These are phyloP conservation scores for Pollachius pollachius DNA, from an alignment of 2,113 vertebrate genomes.

Conservation along the genomic window DNA sequence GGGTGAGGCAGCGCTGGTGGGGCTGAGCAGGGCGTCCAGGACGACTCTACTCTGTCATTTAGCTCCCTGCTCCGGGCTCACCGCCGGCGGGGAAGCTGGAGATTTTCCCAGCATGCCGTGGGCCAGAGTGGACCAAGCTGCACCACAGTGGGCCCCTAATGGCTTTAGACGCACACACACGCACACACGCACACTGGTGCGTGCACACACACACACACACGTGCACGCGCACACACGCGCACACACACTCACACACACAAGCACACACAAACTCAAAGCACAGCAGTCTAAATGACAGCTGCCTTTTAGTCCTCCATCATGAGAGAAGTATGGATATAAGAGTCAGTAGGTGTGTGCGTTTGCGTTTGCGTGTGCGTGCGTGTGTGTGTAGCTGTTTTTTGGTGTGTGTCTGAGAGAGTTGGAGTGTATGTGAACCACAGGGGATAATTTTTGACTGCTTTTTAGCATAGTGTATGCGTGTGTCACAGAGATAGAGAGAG, in stretches of 20 bases:
- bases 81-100: not conserved
- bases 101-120: slow-evolving; percentile 13
- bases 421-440: not conserved
- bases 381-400: not conserved
- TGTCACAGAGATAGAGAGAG: not conserved
- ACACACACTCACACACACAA: not conserved
- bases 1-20: not conserved
- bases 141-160: slow-evolving; percentile 5
- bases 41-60: slow-evolving; percentile 3
- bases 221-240: not conserved
- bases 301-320: not conserved
- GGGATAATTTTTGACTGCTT: not conserved
- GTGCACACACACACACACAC: slow-evolving; percentile 1
- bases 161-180: slow-evolving; percentile 1
- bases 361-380: slow-evolving; percentile 1
- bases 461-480: not conserved
- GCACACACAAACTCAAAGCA: slow-evolving; percentile 1
- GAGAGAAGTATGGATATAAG: not conserved
- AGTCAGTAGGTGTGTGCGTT: not conserved
- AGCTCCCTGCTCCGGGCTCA: not conserved
- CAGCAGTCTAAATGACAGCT: slow-evolving; percentile 6
- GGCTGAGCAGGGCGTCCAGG: not conserved
- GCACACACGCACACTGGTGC: not conserved
- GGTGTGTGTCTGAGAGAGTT: slow-evolving; percentile 1
- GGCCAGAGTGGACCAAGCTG: slow-evolving; percentile 13